Percentiles rank a stretch among this genome's conserved stretches.
Conservation (phyloP, 2,113 vertebrate genomes). For the Salvelinus fontinalis region DNA sequence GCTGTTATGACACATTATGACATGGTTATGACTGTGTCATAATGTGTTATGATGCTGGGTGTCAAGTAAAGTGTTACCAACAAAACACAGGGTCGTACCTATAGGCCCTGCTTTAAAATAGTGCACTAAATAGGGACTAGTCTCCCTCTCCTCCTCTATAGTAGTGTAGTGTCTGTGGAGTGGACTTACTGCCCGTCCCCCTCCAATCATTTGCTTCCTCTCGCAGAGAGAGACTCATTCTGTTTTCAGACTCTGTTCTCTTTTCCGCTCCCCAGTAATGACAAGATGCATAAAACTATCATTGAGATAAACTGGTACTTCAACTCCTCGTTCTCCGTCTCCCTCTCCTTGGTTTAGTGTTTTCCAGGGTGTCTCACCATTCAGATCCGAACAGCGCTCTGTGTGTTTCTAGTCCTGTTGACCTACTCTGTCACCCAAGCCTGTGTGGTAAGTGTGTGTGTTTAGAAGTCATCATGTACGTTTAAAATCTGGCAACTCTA, state of each 20-base stretch:
- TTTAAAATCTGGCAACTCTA: neutral
- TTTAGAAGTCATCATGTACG: neutral
- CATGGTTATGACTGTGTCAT: too few species aligned
- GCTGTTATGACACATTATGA: too few species aligned
- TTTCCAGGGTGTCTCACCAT: conserved; percentile 97
- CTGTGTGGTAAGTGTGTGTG: conserved; percentile 85
- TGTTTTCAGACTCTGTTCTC: conserved; percentile 13
- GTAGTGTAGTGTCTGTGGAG: too few species aligned
- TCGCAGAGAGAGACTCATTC: conserved; percentile 33
- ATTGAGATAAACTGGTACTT: conserved; percentile 46
- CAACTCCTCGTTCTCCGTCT: conserved; percentile 9
- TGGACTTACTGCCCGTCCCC: too few species aligned
- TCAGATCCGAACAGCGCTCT: conserved; percentile 91
- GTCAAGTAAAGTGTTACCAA: too few species aligned
- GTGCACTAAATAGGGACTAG: too few species aligned
- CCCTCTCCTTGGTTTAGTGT: conserved; percentile 74
- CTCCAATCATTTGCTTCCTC: neutral
- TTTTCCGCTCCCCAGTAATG: neutral
- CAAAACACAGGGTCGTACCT: too few species aligned
- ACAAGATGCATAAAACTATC: neutral
- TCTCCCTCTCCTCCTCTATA: neutral
- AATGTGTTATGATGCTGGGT: too few species aligned
- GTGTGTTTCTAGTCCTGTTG: conserved; percentile 88
- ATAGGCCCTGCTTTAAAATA: too few species aligned
- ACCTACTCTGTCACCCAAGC: conserved; percentile 93